Percentiles rank a stretch among this genome's conserved stretches.
phyloP scores from a whole-genome alignment of 2,888 invertebrate species.

The Plebejus melissa region DNA sequence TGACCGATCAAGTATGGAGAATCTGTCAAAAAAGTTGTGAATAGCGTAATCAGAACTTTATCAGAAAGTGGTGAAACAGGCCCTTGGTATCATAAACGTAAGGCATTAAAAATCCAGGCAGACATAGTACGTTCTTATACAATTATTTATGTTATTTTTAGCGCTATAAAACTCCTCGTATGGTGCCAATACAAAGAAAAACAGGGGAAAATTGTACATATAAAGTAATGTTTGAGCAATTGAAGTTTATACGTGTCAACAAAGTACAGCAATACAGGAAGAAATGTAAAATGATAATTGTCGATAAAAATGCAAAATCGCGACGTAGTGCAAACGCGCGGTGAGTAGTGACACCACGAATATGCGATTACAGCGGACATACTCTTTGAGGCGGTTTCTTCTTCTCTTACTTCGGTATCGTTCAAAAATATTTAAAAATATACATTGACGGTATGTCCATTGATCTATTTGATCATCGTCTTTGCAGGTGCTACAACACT shows the following conservation, averaged over 20 bases:
- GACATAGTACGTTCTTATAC: background rate
- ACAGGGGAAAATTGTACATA: conserved; percentile 9
- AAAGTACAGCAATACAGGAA: conserved; percentile 55
- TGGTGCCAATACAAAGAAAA: conserved; percentile 18
- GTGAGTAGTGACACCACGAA: conserved; percentile 25
- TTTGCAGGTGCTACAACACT: too few species aligned
- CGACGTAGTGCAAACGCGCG: conserved; percentile 38
- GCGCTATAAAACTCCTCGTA: conserved; percentile 2
- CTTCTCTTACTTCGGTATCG: too few species aligned
- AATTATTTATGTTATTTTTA: conserved; percentile 11
- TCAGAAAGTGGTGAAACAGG: too few species aligned
- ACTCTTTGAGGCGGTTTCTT: background rate
- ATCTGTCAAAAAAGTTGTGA: too few species aligned
- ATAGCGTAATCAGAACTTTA: too few species aligned
- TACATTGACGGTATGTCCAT: too few species aligned
- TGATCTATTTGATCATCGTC: too few species aligned
- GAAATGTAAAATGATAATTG: conserved; percentile 63
- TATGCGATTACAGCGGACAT: conserved; percentile 32
- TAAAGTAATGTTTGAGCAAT: conserved; percentile 26
- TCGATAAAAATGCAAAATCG: conserved; percentile 53
- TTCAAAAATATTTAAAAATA: too few species aligned
- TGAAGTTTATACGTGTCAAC: conserved; percentile 41
- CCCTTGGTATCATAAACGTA: background rate
- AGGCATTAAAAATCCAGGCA: background rate
- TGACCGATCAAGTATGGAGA: too few species aligned